These are phyloP conservation scores for Lordiphosa mommai DNA, from an alignment of 1,140 invertebrate genomes.

Conservation along the genomic window DNA sequence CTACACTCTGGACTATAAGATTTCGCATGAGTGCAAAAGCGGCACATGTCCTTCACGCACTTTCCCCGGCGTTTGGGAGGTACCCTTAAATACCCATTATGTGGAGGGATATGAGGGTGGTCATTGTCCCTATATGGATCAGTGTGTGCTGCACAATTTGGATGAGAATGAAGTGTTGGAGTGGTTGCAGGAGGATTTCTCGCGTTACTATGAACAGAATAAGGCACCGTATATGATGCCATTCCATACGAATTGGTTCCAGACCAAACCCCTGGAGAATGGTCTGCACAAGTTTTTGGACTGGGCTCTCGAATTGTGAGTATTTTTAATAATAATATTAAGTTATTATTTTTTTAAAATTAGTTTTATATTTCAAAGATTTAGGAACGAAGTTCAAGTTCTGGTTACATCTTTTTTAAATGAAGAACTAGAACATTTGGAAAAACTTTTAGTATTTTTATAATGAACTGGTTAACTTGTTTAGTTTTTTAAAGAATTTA, in stretches of 20 bases:
- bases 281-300: slow-evolving; percentile 93
- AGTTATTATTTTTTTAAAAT: too few species aligned
- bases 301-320: slow-evolving; percentile 88
- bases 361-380: too few species aligned
- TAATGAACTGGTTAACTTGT: too few species aligned
- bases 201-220: slow-evolving; percentile 91
- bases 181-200: slow-evolving; percentile 95
- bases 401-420: too few species aligned
- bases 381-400: too few species aligned
- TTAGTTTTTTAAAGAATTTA: too few species aligned
- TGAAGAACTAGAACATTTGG: too few species aligned
- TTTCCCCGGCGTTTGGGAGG: slow-evolving; percentile 95
- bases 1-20: slow-evolving; percentile 94
- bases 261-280: slow-evolving; percentile 90
- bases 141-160: slow-evolving; percentile 94
- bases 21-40: slow-evolving; percentile 94
- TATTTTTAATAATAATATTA: slow-evolving; percentile 38
- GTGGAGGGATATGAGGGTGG: slow-evolving; percentile 93
- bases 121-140: slow-evolving; percentile 95
- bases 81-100: slow-evolving; percentile 95
- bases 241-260: slow-evolving; percentile 97
- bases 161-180: slow-evolving; percentile 92
- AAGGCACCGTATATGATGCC: slow-evolving; percentile 96
- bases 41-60: slow-evolving; percentile 94
- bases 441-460: too few species aligned